phyloP scores from a whole-genome alignment of 2,888 invertebrate genomes.

The Leucania comma region DNA sequence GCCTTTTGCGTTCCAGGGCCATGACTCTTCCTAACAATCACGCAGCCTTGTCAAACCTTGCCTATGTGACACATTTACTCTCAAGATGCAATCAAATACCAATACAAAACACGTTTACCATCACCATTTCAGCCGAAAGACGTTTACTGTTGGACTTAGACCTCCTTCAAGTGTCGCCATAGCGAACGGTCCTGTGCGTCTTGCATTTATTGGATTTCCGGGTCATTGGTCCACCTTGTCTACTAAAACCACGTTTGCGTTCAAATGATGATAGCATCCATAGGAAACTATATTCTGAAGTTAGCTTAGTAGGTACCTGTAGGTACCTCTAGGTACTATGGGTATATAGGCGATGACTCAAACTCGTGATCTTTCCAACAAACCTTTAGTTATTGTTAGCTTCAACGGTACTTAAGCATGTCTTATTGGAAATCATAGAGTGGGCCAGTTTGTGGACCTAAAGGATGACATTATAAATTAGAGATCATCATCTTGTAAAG shows the following conservation, averaged over 20 bases:
- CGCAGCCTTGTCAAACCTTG: neutral
- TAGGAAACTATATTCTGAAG: neutral
- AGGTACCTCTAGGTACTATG: too few relatives aligned
- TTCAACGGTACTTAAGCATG: neutral
- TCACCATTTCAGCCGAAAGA: too few relatives aligned
- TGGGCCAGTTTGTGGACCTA: neutral
- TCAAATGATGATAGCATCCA: neutral
- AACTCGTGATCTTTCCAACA: slow-evolving; percentile 13
- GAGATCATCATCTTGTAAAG: neutral
- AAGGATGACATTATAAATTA: slow-evolving; percentile 1
- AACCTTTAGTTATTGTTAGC: neutral
- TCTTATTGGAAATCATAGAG: slow-evolving; percentile 11
- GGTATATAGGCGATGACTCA: neutral
- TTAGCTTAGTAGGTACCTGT: too few relatives aligned
- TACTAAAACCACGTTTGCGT: neutral
- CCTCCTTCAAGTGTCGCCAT: too few relatives aligned
- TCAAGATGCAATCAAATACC: neutral
- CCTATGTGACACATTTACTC: neutral
- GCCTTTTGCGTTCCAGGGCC: too few relatives aligned
- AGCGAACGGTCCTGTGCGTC: too few relatives aligned
- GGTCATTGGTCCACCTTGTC: too few relatives aligned
- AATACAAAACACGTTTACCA: neutral
- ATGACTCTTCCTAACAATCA: too few relatives aligned
- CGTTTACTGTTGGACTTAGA: too few relatives aligned
- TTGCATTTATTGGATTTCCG: too few relatives aligned